Base-by-base conservation (phyloP, 2,888 invertebrate genomes). In the Sicus ferrugineus region DNA sequence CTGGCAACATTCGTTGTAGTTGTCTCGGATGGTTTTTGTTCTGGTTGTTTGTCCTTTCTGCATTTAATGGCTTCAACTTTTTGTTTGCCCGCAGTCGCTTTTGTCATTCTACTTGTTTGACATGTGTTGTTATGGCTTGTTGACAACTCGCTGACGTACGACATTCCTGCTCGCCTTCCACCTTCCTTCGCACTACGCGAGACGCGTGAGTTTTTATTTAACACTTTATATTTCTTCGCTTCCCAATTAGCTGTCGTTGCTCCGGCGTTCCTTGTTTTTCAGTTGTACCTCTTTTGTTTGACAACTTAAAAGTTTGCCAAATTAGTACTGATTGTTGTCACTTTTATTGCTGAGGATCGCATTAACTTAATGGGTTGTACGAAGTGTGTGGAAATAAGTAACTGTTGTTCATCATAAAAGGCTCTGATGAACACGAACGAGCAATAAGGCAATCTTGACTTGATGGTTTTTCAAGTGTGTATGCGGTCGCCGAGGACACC, bases 101-200 rank as follows among this genome's bases (percentile, higher is more conserved):
- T 46, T 46, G 46, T 46, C 19, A 3, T 46, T 46, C 9, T 19
- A 19, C 14, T n/a, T 46, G 46, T 54, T 26, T 54, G 54, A 54
- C 9, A 54, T 54, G 54, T 54, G 54, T 54, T 54, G 7, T 54
- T 28, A 54, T 54, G 54, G 54, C 54, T 2, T 54, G 54, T 54
- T 54, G 54, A 54, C 54, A 54, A 54, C 54, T 14, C 28, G 54
- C 4, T 23, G 23, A 54, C 28, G 54, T 26, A 26, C 46, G n/a
- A 16, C 46, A 16, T 46, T 46, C 19, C 38, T n/a, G n/a, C 5
- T 50, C 50, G 46, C n/a, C 16, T 16, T n/a, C n/a, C 46, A 9
- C 11, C 11, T 34, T 34, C 38, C 38, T 34, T 46, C 50, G 11
- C 4, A 4, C 14, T n/a, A 2, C 14, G 9, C 4, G 11, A 42